These are phyloP conservation scores for Oncopodura yosiiana DNA, from an alignment of 1,140 invertebrate genomes.

Conservation along the genomic window DNA sequence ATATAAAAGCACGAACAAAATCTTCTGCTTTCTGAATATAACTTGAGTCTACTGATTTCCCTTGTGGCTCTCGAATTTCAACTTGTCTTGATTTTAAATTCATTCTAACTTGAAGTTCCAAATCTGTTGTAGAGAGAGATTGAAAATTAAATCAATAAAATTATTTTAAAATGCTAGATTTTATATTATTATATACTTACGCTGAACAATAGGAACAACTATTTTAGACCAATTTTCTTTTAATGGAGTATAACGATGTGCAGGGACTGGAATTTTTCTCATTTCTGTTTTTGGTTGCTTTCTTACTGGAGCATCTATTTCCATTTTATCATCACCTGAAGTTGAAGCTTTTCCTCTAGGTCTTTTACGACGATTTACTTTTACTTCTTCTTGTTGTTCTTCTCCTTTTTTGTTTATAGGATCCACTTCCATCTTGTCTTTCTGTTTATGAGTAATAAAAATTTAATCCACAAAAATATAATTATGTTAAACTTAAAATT, in stretches of 20 bases:
- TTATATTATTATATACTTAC: too few species aligned
- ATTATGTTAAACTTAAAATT: too few species aligned
- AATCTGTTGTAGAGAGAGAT: too few species aligned
- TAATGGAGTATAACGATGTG: slow-evolving; percentile 76
- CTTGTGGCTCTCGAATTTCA: slow-evolving; percentile 64
- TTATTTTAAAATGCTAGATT: too few species aligned
- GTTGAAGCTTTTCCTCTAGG: slow-evolving; percentile 8
- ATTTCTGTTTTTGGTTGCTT: slow-evolving; percentile 38
- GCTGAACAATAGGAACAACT: slow-evolving; percentile 89
- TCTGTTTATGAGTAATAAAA: neutral
- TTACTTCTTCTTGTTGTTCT: neutral
- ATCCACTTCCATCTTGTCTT: too few species aligned
- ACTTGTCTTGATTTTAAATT: slow-evolving; percentile 86
- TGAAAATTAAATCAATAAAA: too few species aligned
- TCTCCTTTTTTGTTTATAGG: neutral
- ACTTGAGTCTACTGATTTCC: slow-evolving; percentile 73
- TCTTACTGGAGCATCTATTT: slow-evolving; percentile 7
- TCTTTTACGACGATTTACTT: neutral
- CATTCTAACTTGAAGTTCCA: slow-evolving; percentile 87
- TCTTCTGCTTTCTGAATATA: slow-evolving; percentile 95
- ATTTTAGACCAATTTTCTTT: slow-evolving; percentile 98
- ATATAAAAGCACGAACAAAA: slow-evolving; percentile 93
- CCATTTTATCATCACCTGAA: slow-evolving; percentile 13
- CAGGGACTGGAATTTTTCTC: slow-evolving; percentile 54
- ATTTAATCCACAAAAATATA: neutral